A percentile compares a stretch with the other conserved stretches of the same genome.
These are phyloP conservation scores for Paralichthys olivaceus DNA, from an alignment of 2,113 vertebrate species.

Conservation along the genomic window DNA sequence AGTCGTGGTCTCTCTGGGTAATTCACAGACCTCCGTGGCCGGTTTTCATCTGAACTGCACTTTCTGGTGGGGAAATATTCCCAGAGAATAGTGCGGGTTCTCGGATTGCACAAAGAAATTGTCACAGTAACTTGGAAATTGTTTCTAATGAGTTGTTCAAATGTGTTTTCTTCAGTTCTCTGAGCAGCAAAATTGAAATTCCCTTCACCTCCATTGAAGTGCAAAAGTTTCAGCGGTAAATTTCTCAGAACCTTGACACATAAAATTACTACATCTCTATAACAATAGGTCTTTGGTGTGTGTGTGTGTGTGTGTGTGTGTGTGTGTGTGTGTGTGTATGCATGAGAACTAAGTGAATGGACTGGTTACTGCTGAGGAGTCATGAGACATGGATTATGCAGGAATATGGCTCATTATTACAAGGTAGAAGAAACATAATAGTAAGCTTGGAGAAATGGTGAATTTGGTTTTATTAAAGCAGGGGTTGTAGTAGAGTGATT, in stretches of 20 bases:
- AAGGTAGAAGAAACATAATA: conserved; percentile 16
- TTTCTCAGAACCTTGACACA: conserved; percentile 43
- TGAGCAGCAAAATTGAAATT: conserved; percentile 20
- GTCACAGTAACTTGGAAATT: background rate
- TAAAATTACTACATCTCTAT: conserved; percentile 35
- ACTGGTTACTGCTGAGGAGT: conserved; percentile 25
- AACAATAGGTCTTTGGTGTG: conserved; percentile 9
- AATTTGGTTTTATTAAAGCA: background rate
- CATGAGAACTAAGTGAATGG: conserved; percentile 26
- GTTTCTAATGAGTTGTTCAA: conserved; percentile 1
- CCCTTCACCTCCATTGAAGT: background rate
- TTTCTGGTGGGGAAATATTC: background rate
- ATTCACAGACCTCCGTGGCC: background rate
- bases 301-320: background rate
- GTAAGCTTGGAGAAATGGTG: background rate
- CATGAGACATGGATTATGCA: conserved; percentile 40
- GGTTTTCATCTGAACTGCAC: background rate
- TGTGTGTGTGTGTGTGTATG: background rate
- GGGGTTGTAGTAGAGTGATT: background rate
- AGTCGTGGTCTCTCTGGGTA: background rate
- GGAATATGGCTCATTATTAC: conserved; percentile 38
- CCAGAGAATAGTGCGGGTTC: background rate
- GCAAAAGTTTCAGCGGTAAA: conserved; percentile 27
- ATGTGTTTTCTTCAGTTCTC: conserved; percentile 22
- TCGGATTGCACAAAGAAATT: conserved; percentile 3